Percentiles rank a stretch among this genome's conserved stretches.
These are phyloP conservation scores for Amorpha juglandis DNA, from an alignment of 2,888 invertebrate species.

Conservation along the genomic window DNA sequence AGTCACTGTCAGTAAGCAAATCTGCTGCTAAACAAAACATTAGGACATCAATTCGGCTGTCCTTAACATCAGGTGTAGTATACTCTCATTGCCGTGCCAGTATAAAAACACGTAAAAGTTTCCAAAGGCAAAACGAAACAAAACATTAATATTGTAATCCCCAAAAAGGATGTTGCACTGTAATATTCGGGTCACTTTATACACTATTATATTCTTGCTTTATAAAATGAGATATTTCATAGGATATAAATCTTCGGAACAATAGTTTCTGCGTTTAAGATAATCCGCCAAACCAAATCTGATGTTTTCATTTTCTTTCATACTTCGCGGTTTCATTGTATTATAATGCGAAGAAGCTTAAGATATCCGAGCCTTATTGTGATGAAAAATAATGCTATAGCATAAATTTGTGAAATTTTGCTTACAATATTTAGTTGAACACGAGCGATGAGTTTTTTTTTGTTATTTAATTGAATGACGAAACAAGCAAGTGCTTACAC, in stretches of 20 bases:
- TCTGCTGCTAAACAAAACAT: too few relatives aligned
- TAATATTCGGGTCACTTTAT: conserved; percentile 6
- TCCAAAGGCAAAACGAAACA: background rate
- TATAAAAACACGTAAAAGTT: too few relatives aligned
- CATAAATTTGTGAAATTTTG: too few relatives aligned
- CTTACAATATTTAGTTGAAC: too few relatives aligned
- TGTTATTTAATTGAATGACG: too few relatives aligned
- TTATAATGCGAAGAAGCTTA: conserved; percentile 34
- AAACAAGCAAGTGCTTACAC: too few relatives aligned
- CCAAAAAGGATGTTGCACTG: background rate
- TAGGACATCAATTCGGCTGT: too few relatives aligned
- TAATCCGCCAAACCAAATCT: conserved; percentile 17
- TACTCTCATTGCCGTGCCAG: too few relatives aligned
- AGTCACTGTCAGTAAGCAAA: too few relatives aligned
- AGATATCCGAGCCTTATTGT: conserved; percentile 22
- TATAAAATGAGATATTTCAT: conserved; percentile 36
- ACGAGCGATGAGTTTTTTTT: too few relatives aligned
- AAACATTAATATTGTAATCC: background rate
- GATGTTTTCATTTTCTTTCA: conserved; percentile 26
- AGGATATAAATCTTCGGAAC: conserved; percentile 24
- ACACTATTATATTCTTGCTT: conserved; percentile 33
- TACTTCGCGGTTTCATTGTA: conserved; percentile 26
- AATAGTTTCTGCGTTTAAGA: conserved; percentile 23
- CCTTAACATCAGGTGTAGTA: too few relatives aligned
- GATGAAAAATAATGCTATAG: conserved; percentile 18